Evolutionary conservation across 2,888 invertebrate species (phyloP), one percentile per base, ranked within the genome.

Genomic region (Lithophane ornitopus): DNA sequence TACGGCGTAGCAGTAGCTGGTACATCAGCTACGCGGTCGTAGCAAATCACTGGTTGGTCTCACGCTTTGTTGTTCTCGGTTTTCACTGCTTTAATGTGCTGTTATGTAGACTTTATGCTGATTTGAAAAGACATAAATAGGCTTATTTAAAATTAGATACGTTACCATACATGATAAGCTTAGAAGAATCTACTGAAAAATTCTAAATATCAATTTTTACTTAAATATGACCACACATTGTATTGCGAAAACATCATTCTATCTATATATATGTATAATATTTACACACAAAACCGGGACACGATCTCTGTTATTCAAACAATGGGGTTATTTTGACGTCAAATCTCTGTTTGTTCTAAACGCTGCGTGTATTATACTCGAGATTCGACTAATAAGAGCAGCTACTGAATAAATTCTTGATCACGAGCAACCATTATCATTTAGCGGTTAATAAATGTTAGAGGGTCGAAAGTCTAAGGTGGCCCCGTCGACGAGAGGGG

Each of bases 371-470:
- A 85, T 85, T 84, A 82, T 82, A 88, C 84, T 83, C 66, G 62
- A 85, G 82, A 79, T 85, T 87, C 76, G 73, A 72, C 89, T 92
- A 90, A 90, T 92, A 91, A 90, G 89, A 85, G 82, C 86, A 88
- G 86, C 81, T 82, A 78, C 90, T 85, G 88, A 89, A 93, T 93
- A 93, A 94, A 93, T 91, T 92, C 91, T 91, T 92, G 92, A 93
- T 92, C 92, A 93, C 92, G 93, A 91, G 89, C 89, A 76, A 85
- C 93, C 93, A 94, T 94, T 94, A 94, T 93, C 94, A 94, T 95
- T 94, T 94, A 94, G 94, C 93, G 94, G 94, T 93, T 94, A 94
- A 94, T 94, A 94, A 94, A 94, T 92, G 93, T 90, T 90, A 90
- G 92, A 92, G 92, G 87, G 87, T 85, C 88, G 88, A 92, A 92